Conservation (phyloP, 2,797 vertebrate species). For the Babyrousa celebensis region DNA sequence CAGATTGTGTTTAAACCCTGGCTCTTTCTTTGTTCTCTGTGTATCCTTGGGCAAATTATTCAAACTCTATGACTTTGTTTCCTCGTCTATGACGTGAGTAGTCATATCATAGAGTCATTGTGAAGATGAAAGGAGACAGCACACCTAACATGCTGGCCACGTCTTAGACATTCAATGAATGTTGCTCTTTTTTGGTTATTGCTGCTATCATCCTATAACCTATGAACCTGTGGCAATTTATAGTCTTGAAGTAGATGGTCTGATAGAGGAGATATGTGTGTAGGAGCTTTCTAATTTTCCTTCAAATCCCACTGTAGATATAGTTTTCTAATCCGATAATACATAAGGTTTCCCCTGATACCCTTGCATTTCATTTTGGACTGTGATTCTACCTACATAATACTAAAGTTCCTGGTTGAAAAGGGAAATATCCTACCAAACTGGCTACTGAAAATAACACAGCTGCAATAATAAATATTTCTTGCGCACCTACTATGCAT, state of each 20-base stretch:
- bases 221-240: conserved; percentile 6
- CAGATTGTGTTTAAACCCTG: conserved; percentile 56
- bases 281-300: conserved; percentile 54
- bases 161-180: background rate
- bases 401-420: conserved; percentile 30
- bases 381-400: conserved; percentile 15
- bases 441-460: background rate
- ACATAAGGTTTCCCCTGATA: background rate
- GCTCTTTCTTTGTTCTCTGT: conserved; percentile 40
- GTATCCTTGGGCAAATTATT: conserved; percentile 49
- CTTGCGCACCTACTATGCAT: background rate
- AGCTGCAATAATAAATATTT: conserved; percentile 59
- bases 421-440: conserved; percentile 32
- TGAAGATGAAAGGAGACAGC: conserved; percentile 20
- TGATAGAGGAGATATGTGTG: conserved; percentile 3
- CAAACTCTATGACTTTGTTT: conserved; percentile 27
- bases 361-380: conserved; percentile 51
- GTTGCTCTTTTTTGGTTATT: background rate
- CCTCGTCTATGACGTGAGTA: background rate
- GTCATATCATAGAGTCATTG: background rate
- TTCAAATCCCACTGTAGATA: conserved; percentile 28
- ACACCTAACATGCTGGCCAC: background rate
- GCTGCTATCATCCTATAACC: background rate
- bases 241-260: conserved; percentile 13
- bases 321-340: conserved; percentile 38